Percentiles rank a stretch among this genome's conserved stretches.
Evolutionary conservation across 2,888 invertebrate species (phyloP).

Genomic region (Leptogaster cylindrica): DNA sequence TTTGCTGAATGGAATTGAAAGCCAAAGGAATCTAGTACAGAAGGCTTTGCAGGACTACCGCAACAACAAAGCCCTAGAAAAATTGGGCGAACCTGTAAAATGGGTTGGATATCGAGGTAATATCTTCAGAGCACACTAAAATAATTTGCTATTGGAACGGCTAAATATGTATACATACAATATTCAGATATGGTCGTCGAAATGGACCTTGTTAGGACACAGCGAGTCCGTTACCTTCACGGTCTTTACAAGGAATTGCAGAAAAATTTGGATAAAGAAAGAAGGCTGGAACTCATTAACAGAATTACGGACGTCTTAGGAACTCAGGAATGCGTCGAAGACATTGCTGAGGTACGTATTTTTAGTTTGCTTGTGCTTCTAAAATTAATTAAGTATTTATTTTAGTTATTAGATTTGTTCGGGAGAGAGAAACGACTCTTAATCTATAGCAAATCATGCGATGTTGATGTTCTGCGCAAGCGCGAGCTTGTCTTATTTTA

Average conservation of each 20-base stretch:
- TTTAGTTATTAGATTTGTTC: slow-evolving; percentile 57
- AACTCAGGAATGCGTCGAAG: slow-evolving; percentile 7
- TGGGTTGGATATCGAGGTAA: slow-evolving; percentile 78
- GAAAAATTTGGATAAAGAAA: slow-evolving; percentile 67
- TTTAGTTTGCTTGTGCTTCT: not conserved
- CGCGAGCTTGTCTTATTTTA: slow-evolving; percentile 57
- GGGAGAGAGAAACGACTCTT: slow-evolving; percentile 59
- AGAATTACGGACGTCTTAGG: not conserved
- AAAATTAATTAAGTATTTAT: slow-evolving; percentile 9
- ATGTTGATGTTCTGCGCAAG: slow-evolving; percentile 57
- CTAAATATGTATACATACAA: not conserved
- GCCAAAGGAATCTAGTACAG: slow-evolving; percentile 68
- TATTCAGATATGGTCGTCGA: slow-evolving; percentile 66
- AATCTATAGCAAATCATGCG: slow-evolving; percentile 55
- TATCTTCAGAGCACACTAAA: not conserved
- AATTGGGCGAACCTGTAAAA: slow-evolving; percentile 74
- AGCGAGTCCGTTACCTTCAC: slow-evolving; percentile 77
- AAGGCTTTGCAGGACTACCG: slow-evolving; percentile 68
- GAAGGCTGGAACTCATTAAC: slow-evolving; percentile 71
- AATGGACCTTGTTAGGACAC: slow-evolving; percentile 82
- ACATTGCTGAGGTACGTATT: slow-evolving; percentile 6
- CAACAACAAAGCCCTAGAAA: slow-evolving; percentile 69
- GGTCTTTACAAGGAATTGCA: slow-evolving; percentile 74
- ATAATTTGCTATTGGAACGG: not conserved
- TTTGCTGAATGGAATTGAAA: slow-evolving; percentile 72